Percentiles rank a stretch among this genome's conserved stretches.
Conservation (phyloP, 2,113 vertebrate species). For the Circaetus cinerascens region DNA sequence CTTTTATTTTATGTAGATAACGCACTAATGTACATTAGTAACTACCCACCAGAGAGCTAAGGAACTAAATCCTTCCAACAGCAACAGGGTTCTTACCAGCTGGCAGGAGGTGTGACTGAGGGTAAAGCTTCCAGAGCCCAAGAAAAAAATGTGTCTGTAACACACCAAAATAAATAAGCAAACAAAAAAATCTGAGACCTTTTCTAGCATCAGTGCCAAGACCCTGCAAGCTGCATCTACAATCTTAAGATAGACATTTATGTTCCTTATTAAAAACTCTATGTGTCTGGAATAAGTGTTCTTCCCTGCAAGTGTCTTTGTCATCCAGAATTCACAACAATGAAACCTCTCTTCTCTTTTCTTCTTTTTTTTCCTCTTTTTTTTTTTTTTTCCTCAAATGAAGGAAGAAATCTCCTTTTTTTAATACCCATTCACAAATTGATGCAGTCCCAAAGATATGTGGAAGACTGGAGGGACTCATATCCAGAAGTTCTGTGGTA, state of each 20-base stretch:
- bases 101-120: not conserved
- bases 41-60: not conserved
- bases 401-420: not conserved
- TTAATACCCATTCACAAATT: not conserved
- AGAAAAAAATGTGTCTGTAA: not conserved
- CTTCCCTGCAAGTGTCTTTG: not conserved
- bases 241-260: not conserved
- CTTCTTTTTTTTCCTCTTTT: not conserved
- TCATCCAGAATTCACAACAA: not conserved
- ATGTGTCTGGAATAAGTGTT: not conserved
- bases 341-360: accelerated
- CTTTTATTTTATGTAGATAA: not conserved
- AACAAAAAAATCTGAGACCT: not conserved
- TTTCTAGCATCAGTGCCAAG: not conserved
- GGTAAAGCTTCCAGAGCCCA: not conserved
- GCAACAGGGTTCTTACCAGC: not conserved
- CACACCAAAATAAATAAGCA: not conserved
- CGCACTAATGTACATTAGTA: accelerated
- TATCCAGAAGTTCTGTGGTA: not conserved
- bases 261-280: not conserved
- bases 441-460: accelerated
- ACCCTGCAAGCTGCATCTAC: not conserved
- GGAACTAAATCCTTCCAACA: not conserved
- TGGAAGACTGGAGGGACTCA: not conserved
- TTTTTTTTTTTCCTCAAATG: not conserved